Evolutionary conservation across 2,113 vertebrate species (phyloP).

Genomic region (Pluvianellus socialis): DNA sequence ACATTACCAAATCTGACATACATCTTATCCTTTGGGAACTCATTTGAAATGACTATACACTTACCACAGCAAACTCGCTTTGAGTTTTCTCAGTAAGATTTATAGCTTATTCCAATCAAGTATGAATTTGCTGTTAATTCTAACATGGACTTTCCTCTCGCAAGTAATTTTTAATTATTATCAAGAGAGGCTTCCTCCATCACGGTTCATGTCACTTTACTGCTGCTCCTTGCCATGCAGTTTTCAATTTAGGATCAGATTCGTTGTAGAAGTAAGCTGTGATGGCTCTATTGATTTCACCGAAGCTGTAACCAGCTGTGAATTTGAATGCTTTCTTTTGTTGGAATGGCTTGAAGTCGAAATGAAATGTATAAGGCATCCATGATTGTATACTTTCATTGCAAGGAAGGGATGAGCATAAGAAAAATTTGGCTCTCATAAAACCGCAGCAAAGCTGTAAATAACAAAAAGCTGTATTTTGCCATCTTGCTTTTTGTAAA

Average conservation of each 20-base stretch:
- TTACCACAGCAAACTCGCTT: not conserved
- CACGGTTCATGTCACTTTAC: not conserved
- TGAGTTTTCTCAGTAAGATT: not conserved
- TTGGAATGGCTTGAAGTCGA: not conserved
- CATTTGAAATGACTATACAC: not conserved
- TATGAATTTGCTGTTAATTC: not conserved
- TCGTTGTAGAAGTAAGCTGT: not conserved
- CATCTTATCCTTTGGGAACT: not conserved
- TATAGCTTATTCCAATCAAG: not conserved
- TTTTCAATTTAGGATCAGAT: not conserved
- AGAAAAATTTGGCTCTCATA: not conserved
- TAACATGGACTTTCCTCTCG: not conserved
- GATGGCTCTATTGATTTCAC: not conserved
- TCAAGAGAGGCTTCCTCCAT: not conserved
- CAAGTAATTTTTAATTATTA: not conserved
- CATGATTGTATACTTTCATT: not conserved
- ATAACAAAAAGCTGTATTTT: not conserved
- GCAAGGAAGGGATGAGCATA: not conserved
- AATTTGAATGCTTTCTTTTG: conserved; percentile 11
- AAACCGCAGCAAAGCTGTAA: not conserved
- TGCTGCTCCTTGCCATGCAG: not conserved
- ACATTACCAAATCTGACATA: not conserved
- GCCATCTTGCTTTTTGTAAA: not conserved
- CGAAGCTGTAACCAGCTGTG: not conserved
- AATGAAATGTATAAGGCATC: not conserved